Base-by-base conservation (phyloP, 2,113 vertebrate species). In the Capricornis sumatraensis region DNA sequence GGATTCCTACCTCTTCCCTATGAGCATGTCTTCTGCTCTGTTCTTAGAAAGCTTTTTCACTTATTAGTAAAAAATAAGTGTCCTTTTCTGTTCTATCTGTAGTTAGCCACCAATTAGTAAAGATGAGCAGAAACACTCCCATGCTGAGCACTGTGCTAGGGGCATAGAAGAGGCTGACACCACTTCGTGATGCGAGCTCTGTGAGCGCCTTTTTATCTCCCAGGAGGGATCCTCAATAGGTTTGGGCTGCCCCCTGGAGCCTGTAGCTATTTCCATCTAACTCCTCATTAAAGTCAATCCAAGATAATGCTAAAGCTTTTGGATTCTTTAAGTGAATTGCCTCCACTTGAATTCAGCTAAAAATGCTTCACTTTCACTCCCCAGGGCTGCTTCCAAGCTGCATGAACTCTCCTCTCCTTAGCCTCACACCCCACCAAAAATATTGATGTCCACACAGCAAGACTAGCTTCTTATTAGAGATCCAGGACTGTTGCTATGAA, bases 271-370 rank as follows among this genome's bases (percentile, higher is more conserved):
- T 97, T 96, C 60, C 40, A 85, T 40, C 92, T 90, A 86, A 86
- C 96, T 83, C 15, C 94, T 97, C 89, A 90, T 96, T 95, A 97
- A 83, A 97, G 95, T 74, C 79, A 28, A 58, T 87, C 87, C 58
- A 86, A 94, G 87, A 83, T 89, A 81, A 12, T 90, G 92, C 81
- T n/a, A 52, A 92, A 87, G 85, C n/a, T 91, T 94, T 97, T 87
- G 83, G 94, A 89, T 89, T 95, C 91, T 96, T 82, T 27, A 36
- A 91, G 57, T 98, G 97, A 97, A 96, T 95, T 93, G 92, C 92
- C 60, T 62, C 89, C 84, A 82, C 58, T 96, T 50, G 81, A 95
- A 95, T 96, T 95, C 50, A 92, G 82, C 95, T 96, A 95, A 96
- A 96, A 95, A 97, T 95, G 96, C 89, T 87, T 96, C 85, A 57